Base-by-base conservation (phyloP, 2,888 invertebrate genomes). In the Lithophane socia region DNA sequence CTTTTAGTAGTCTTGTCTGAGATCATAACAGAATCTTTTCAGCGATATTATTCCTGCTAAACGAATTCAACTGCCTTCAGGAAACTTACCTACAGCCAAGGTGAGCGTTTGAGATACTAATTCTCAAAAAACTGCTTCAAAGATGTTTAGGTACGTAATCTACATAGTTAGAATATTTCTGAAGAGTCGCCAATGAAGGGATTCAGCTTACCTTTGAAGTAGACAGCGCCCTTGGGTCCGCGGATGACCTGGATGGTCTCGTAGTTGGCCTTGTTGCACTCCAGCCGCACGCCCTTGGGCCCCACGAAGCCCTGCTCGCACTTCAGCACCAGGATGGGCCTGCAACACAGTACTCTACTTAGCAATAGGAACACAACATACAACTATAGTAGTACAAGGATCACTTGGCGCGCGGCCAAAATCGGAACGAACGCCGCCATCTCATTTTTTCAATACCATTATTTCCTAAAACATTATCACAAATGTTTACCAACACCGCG, bases 261-360 rank as follows among this genome's bases (percentile, higher is more conserved):
- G 93, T 99, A 99, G 88, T 98, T 98, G 81, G 99, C 99, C 97
- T 99, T 99, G 97, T 99, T 99, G 97, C 99, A 99, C 96, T 99
- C 99, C 89, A 99, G 97, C 93, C 98, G 98, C 58, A 98, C 97
- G 90, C 98, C 98, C 96, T 99, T 99, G 91, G 98, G 98, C 0
- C 99, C 99, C 77, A 99, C 99, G 95, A 99, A 99, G 63, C 99
- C 99, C 95, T 99, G 99, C 93, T 99, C 99, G 93, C 98, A 98
- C 96, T 99, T 99, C 91, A 99, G 97, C 90, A 99, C 99, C 93
- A 99, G 97, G 92, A 99, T 98, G 12, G 99, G 99, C 92, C 99
- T 98, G 95, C 0, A 91, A 93, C 3, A 84, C 72, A 37, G 8
- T 58, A 60, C 12, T 24, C 21, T 37, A 47, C 0, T 60, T 61